A percentile compares a stretch with the other conserved stretches of the same genome.
These are phyloP conservation scores for Adoxophyes honmai DNA, from an alignment of 1,140 invertebrate species.

Conservation along the genomic window DNA sequence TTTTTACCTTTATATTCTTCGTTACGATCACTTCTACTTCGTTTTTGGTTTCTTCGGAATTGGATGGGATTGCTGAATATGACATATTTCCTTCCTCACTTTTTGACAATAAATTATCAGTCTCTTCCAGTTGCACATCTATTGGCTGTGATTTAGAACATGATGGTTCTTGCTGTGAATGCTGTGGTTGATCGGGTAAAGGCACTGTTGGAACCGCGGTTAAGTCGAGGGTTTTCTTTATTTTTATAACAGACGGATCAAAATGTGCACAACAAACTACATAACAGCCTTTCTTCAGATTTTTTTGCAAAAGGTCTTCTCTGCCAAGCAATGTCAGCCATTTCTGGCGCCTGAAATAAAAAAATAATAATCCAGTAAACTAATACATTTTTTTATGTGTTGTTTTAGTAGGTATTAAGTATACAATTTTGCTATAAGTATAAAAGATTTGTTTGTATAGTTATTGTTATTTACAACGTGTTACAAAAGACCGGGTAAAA, in stretches of 20 bases:
- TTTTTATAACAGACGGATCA: not conserved
- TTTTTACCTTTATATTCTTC: not conserved
- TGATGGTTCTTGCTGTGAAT: not conserved
- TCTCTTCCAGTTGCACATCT: too few relatives aligned
- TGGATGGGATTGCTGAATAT: not conserved
- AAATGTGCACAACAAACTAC: not conserved
- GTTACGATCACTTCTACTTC: not conserved
- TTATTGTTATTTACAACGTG: too few relatives aligned
- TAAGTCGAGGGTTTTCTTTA: not conserved
- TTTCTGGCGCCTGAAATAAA: not conserved
- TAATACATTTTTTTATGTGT: too few relatives aligned
- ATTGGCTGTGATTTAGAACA: not conserved
- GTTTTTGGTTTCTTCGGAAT: not conserved
- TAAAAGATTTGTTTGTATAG: too few relatives aligned
- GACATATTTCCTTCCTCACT: not conserved
- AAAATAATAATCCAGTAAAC: too few relatives aligned
- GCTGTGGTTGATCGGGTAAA: too few relatives aligned
- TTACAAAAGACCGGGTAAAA: too few relatives aligned
- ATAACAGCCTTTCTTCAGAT: too few relatives aligned
- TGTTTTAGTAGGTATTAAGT: too few relatives aligned
- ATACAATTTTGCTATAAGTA: too few relatives aligned
- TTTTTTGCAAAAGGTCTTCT: not conserved
- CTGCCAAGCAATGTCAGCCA: not conserved
- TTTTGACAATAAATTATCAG: not conserved
- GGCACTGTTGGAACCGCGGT: too few relatives aligned